Conservation (phyloP, 2,888 invertebrate genomes). For the Dermolepida albohirtum region DNA sequence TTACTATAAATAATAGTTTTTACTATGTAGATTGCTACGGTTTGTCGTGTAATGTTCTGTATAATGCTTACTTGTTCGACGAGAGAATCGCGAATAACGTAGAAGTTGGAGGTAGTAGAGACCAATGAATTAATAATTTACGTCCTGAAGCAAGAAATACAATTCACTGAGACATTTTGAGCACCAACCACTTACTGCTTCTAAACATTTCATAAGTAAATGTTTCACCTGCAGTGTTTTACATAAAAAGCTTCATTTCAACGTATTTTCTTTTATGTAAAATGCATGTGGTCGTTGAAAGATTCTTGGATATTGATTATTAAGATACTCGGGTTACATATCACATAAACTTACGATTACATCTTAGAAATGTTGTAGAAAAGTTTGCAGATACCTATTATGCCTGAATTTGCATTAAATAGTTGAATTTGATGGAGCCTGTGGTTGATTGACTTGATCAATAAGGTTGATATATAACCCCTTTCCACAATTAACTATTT, state of each 20-base stretch:
- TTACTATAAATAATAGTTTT: too few species aligned
- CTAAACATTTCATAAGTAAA: conserved; percentile 34
- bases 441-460: too few species aligned
- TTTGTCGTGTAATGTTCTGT: not conserved
- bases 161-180: conserved; percentile 32
- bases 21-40: too few species aligned
- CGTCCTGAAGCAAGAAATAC: conserved; percentile 31
- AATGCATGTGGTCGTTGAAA: not conserved
- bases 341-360: too few species aligned
- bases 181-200: conserved; percentile 28
- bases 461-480: too few species aligned
- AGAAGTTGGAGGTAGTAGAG: conserved; percentile 3
- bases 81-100: conserved; percentile 8
- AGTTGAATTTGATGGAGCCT: too few species aligned
- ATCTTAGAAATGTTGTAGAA: too few species aligned
- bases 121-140: conserved; percentile 35
- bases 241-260: not conserved
- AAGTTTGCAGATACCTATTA: too few species aligned
- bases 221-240: conserved; percentile 1
- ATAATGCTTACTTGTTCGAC: conserved; percentile 2
- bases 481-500: too few species aligned
- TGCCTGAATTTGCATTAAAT: too few species aligned
- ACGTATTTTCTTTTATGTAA: conserved; percentile 8
- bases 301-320: not conserved
- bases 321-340: too few species aligned